A percentile compares a stretch with the other conserved stretches of the same genome.
Conservation (phyloP, 1,140 invertebrate genomes). For the Drosophila micromelanica region DNA sequence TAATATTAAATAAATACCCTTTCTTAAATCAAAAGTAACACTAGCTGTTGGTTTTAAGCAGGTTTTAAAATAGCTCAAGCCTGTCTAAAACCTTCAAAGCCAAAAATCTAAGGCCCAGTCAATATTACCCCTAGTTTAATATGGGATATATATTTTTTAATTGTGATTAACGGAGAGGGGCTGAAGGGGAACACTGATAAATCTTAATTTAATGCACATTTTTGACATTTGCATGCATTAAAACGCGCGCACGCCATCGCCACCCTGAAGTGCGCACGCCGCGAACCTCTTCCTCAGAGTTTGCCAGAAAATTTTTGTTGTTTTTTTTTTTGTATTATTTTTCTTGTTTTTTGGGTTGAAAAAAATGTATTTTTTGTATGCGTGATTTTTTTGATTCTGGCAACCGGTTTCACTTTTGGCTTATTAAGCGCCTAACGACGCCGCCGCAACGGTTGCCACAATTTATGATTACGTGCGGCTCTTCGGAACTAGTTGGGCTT, state of each 20-base stretch:
- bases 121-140: too few relatives aligned
- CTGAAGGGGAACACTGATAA: conserved; percentile 40
- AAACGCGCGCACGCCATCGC: conserved; percentile 39
- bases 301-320: neutral
- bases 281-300: neutral
- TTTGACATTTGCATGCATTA: conserved; percentile 76
- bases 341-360: conserved; percentile 6
- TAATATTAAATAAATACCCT: too few relatives aligned
- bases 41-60: too few relatives aligned
- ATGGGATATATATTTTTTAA: neutral
- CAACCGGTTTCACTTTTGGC: conserved; percentile 35
- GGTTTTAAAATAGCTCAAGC: too few relatives aligned
- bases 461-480: conserved; percentile 37
- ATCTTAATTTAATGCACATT: conserved; percentile 78
- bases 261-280: neutral
- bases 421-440: conserved; percentile 50
- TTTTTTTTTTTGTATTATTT: neutral
- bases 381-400: conserved; percentile 1
- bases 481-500: conserved; percentile 62
- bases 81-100: too few relatives aligned
- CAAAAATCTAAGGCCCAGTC: too few relatives aligned
- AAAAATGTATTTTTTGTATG: neutral
- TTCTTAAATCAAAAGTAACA: too few relatives aligned
- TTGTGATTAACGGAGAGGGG: neutral
- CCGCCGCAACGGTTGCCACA: conserved; percentile 33